Conservation (phyloP, 2,113 vertebrate species). For the Dicerorhinus sumatrensis region DNA sequence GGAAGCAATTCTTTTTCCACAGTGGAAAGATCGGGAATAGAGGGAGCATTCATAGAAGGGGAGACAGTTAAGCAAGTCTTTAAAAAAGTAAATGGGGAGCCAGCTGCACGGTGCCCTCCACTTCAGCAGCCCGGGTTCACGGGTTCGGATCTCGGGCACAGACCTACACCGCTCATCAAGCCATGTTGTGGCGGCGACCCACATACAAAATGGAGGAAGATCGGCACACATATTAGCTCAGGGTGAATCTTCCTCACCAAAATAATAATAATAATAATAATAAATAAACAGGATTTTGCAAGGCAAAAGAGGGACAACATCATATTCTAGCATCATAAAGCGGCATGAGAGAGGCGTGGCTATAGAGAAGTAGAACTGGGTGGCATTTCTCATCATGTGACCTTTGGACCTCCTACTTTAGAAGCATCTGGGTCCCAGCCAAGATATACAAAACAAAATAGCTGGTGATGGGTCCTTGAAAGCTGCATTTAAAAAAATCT, state of each 20-base stretch:
- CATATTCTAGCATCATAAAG: background rate
- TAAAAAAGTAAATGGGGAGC: background rate
- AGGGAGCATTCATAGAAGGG: background rate
- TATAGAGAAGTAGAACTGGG: background rate
- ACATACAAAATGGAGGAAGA: no score
- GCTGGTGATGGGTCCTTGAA: background rate
- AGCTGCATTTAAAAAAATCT: background rate
- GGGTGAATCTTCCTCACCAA: no score
- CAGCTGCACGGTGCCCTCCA: no score
- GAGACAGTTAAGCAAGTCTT: background rate
- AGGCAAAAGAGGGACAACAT: background rate
- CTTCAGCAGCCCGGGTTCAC: no score
- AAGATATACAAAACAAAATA: background rate
- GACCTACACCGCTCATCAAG: no score
- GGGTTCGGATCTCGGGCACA: no score
- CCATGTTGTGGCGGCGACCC: no score
- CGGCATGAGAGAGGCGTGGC: background rate
- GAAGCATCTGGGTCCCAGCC: background rate
- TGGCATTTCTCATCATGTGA: background rate
- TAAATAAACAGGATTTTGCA: slow-evolving; percentile 12
- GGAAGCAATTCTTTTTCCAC: background rate
- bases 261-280: no score
- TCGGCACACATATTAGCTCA: no score
- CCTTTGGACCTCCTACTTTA: background rate
- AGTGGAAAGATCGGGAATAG: background rate